A percentile compares a stretch with the other conserved stretches of the same genome.
These are phyloP conservation scores for Alligator sinensis DNA, from an alignment of 2,113 vertebrate species.

Conservation along the genomic window DNA sequence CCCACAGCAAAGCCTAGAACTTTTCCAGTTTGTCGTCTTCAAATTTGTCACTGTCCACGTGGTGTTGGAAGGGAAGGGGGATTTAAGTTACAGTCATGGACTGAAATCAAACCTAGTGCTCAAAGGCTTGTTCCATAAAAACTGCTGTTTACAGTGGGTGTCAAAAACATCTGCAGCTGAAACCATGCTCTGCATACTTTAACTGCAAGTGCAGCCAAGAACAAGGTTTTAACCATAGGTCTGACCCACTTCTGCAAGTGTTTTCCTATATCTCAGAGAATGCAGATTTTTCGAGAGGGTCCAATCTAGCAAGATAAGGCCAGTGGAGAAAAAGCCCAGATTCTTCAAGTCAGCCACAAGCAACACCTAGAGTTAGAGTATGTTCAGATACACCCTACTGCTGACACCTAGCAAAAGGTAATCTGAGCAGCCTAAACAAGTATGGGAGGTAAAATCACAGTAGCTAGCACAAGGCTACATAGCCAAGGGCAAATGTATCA, in stretches of 20 bases:
- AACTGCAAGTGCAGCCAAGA: background rate
- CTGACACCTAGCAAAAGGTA: background rate
- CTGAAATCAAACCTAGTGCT: background rate
- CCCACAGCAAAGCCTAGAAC: background rate
- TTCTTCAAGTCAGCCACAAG: background rate
- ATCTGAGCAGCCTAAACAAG: background rate
- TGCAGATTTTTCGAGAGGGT: background rate
- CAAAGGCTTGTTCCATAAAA: background rate
- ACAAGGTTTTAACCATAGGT: background rate
- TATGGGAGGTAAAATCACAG: conserved; percentile 5
- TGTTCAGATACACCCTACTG: background rate
- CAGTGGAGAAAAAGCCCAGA: background rate
- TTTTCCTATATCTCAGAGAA: background rate
- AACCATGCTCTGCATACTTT: background rate
- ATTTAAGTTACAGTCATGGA: background rate
- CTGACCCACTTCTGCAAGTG: background rate
- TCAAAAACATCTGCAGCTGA: background rate
- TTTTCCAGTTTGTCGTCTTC: background rate
- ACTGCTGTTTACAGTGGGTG: background rate
- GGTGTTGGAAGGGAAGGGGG: background rate
- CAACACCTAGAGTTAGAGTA: background rate
- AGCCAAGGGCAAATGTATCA: background rate
- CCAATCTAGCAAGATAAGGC: background rate
- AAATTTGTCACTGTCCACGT: background rate
- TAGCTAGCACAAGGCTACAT: background rate